Conservation (phyloP, 2,888 invertebrate genomes). For the Caenorhabditis sp. region DNA sequence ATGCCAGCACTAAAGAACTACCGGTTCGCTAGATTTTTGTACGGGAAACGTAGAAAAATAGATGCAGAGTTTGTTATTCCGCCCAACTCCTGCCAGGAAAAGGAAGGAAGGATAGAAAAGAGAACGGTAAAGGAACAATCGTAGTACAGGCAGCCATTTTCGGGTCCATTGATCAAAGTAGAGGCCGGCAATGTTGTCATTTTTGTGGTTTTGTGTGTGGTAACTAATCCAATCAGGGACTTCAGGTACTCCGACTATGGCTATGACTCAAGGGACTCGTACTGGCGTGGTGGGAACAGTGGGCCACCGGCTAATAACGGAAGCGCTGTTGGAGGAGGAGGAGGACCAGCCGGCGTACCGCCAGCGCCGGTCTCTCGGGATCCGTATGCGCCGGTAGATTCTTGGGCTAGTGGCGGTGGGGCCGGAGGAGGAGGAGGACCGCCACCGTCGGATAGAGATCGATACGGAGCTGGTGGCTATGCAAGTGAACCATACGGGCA, state of each 20-base stretch:
- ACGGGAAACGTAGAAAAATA: too few relatives aligned
- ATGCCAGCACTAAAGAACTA: too few relatives aligned
- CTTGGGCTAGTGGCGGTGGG: constrained; percentile 43
- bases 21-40: too few relatives aligned
- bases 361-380: constrained; percentile 25
- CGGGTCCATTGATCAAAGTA: not conserved
- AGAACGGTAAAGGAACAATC: too few relatives aligned
- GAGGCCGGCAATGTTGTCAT: not conserved
- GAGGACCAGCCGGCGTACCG: constrained; percentile 6
- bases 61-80: too few relatives aligned
- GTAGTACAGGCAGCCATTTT: too few relatives aligned
- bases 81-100: too few relatives aligned
- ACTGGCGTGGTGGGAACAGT: constrained; percentile 42
- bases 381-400: constrained; percentile 43
- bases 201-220: constrained; percentile 14
- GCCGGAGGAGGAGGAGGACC: constrained; percentile 20
- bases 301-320: constrained; percentile 13
- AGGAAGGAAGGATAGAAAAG: too few relatives aligned
- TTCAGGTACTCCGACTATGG: constrained; percentile 59
- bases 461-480: constrained; percentile 50
- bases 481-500: constrained; percentile 52
- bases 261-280: constrained; percentile 41
- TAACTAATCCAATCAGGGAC: constrained; percentile 14
- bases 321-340: constrained; percentile 2
- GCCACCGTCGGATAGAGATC: constrained; percentile 37